These are phyloP conservation scores for Microcaecilia unicolor DNA, from an alignment of 2,797 vertebrate species.

Conservation along the genomic window DNA sequence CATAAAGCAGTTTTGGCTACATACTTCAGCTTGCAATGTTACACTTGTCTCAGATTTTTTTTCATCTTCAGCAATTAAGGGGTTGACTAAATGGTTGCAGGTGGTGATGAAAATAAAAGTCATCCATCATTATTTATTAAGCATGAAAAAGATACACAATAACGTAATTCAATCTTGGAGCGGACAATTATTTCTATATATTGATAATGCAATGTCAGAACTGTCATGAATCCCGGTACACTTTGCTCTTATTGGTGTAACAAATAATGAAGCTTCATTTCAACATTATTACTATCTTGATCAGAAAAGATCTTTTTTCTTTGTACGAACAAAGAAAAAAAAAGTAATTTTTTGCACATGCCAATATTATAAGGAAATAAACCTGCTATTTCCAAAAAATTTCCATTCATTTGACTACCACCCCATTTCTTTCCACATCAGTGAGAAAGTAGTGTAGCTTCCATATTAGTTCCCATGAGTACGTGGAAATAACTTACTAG, in stretches of 20 bases:
- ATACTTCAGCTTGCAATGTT: constrained; percentile 64
- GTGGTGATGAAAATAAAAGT: constrained; percentile 99
- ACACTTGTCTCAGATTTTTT: constrained; percentile 79
- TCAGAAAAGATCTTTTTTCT: too few species aligned
- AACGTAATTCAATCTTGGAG: constrained; percentile 99
- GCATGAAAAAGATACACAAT: constrained; percentile 99
- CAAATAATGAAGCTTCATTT: constrained; percentile 99
- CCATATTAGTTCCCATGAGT: too few species aligned
- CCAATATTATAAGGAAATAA: constrained; percentile 57
- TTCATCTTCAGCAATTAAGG: constrained; percentile 92
- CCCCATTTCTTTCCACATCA: too few species aligned
- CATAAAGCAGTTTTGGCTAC: constrained; percentile 56
- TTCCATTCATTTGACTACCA: too few species aligned
- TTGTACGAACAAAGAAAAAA: too few species aligned
- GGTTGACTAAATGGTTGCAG: constrained; percentile 99
- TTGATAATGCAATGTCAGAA: constrained; percentile 99
- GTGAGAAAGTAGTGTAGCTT: too few species aligned
- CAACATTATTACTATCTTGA: too few species aligned
- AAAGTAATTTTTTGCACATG: constrained; percentile 90
- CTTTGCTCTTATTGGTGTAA: constrained; percentile 98
- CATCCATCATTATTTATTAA: constrained; percentile 99
- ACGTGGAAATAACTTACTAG: too few species aligned
- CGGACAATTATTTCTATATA: constrained; percentile 99
- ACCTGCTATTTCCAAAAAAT: too few species aligned
- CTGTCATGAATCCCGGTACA: constrained; percentile 99